Conservation (phyloP, 2,797 vertebrate genomes). For the Pantherophis vulpinus region DNA sequence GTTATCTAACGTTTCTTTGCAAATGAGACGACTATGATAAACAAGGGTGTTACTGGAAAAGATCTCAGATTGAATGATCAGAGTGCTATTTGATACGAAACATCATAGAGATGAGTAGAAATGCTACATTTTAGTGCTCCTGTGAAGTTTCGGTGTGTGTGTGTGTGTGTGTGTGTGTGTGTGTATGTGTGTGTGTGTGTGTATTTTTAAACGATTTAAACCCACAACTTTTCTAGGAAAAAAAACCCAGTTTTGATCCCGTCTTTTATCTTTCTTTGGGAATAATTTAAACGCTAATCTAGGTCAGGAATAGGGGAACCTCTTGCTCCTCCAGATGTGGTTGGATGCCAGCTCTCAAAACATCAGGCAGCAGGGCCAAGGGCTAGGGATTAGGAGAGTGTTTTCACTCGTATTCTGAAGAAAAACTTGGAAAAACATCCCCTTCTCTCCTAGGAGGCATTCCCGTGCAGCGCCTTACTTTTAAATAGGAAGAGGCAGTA, state of each 20-base stretch:
- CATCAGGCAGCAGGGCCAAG: background rate
- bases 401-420: background rate
- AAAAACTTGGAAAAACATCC: background rate
- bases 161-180: background rate
- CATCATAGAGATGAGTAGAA: conserved; percentile 14
- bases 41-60: conserved; percentile 44
- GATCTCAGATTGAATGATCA: conserved; percentile 49
- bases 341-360: background rate
- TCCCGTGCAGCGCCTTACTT: background rate
- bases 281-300: background rate
- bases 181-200: background rate
- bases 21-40: conserved; percentile 55
- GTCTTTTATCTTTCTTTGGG: background rate
- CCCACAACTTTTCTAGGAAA: background rate
- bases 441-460: background rate
- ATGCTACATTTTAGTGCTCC: conserved; percentile 5
- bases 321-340: background rate
- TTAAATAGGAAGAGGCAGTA: background rate
- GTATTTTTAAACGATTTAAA: conserved; percentile 21
- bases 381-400: background rate
- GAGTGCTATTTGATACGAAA: conserved; percentile 33
- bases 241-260: background rate
- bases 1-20: conserved; percentile 52
- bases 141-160: background rate
- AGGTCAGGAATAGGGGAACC: background rate